Base-by-base conservation (phyloP, 2,113 vertebrate species). In the Macheiramphus alcinus region DNA sequence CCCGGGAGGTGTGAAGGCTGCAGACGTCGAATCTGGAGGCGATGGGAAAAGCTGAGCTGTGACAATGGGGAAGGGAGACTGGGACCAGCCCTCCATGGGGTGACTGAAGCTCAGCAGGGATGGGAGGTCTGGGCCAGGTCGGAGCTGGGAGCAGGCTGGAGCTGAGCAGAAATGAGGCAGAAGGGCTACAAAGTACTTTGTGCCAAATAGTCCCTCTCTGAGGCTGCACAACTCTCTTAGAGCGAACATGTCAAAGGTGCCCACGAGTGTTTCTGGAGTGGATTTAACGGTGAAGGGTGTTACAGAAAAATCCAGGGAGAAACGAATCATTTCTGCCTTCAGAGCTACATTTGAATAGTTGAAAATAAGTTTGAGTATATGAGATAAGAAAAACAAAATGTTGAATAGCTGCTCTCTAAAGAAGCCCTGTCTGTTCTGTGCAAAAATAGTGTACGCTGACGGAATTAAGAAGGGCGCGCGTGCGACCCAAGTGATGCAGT, bases 291-390 rank as follows among this genome's bases (percentile, higher is more conserved):
- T 47, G 76, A 75, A 87, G 19, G 27, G 43, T 50, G 52, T 81
- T 81, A 85, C 11, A 50, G 67, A 71, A 84, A 87, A 89, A 89
- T 59, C 71, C 43, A 22, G 38, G 56, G 70, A 93, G 91, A 90
- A 93, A 90, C 40, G 42, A 88, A 94, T 91, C 50, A 74, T 92
- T 96, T 89, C 91, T 84, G 56, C 68, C 38, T 88, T 81, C 87
- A 65, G 80, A 94, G 84, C 38, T 31, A 5, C 43, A 47, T 89
- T 81, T 84, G 89, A 95, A 71, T 72, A 79, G 89, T 19, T 40
- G 78, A 63, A 93, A 97, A 79, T 84, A 79, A 75, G 73, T 61
- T 78, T 70, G 84, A 55, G 80, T 80, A 59, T 93, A 16, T 13
- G 65, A 84, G 91, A 92, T 84, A 86, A 89, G 92, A 47, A 87